Percentiles rank a stretch among this genome's conserved stretches.
Evolutionary conservation across 2,797 vertebrate species (phyloP).

Genomic region (Sebastes trivittatus): DNA sequence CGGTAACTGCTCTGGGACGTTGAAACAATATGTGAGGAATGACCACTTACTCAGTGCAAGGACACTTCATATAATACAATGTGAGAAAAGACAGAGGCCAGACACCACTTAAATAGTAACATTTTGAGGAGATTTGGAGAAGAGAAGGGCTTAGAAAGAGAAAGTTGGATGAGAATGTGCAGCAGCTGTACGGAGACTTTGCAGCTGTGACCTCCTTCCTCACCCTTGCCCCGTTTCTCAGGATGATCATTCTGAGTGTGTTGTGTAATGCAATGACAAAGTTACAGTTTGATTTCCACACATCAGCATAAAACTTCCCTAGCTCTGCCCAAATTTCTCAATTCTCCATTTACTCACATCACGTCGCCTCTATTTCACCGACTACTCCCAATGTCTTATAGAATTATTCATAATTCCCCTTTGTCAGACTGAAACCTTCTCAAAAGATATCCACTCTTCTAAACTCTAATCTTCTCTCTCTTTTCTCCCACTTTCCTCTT

Average conservation of each 20-base stretch:
- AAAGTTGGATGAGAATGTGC: conserved; percentile 18
- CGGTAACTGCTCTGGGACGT: not conserved
- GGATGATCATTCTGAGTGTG: conserved; percentile 11
- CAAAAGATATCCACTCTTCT: not conserved
- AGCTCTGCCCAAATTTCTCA: conserved; percentile 41
- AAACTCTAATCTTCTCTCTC: not conserved
- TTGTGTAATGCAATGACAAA: conserved; percentile 51
- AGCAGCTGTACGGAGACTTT: conserved; percentile 40
- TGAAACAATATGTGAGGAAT: conserved; percentile 3
- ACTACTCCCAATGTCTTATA: not conserved
- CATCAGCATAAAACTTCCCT: conserved; percentile 13
- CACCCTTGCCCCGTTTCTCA: conserved; percentile 20
- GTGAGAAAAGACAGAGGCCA: not conserved
- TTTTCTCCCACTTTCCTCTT: not conserved
- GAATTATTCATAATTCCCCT: not conserved
- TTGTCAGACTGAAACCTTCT: not conserved
- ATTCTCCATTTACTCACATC: not conserved
- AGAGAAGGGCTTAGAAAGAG: not conserved
- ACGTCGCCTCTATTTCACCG: not conserved
- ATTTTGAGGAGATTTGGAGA: not conserved
- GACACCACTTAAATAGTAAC: not conserved
- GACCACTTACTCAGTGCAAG: not conserved
- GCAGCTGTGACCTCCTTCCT: conserved; percentile 63
- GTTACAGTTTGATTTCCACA: conserved; percentile 43
- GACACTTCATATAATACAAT: not conserved